Base-by-base conservation (phyloP, 2,888 invertebrate species). In the Stenoptilia bipunctidactyla region DNA sequence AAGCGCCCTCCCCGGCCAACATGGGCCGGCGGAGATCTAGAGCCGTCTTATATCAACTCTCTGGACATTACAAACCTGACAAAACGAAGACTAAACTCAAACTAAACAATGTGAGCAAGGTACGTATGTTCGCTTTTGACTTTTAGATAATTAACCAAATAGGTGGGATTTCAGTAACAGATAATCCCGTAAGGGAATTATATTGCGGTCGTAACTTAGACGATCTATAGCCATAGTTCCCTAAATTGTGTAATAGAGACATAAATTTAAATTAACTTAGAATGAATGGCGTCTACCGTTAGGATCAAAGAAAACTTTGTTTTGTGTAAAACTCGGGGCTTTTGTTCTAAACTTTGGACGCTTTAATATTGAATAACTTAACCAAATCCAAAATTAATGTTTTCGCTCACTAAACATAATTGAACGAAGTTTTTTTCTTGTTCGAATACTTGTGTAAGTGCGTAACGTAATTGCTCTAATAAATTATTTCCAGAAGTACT, bases 61-160 rank as follows among this genome's bases (percentile, higher is more conserved):
- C 96, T 55, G 97, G 97, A 49, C 97, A 97, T 82, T 97, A 97
- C 84, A 96, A 94, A 73, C 95, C 94, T 66, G 96, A 96, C 77
- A 94, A 94, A 72, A 90, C 91, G 83, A 94, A 97, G 86, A 92
- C 91, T 52, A 97, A 97, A 86, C 88, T 96, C 61, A 96, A 96
- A 86, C 87, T 97, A 57, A 96, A 96, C 82, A 97, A 95, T 86
- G 97, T 96, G 87, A 92, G 93, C 89, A 64, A 74, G 73, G 73
- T 74, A 74, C 61, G 47, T 40, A 51, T 55, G 51, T 13, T 20
- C 13, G 20, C 14, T 27, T 30, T 3, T 37, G 25, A 37, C 15
- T 8, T 6, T n/a, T n/a, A 30, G 30, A 30, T 3, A 34, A 34
- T 34, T 34, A 34, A 30, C 30, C 30, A 3, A 30, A 10, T 12